Percentiles rank a stretch among this genome's conserved stretches.
These are phyloP conservation scores for Tamias sibiricus DNA, from an alignment of 2,113 vertebrate genomes.

Conservation along the genomic window DNA sequence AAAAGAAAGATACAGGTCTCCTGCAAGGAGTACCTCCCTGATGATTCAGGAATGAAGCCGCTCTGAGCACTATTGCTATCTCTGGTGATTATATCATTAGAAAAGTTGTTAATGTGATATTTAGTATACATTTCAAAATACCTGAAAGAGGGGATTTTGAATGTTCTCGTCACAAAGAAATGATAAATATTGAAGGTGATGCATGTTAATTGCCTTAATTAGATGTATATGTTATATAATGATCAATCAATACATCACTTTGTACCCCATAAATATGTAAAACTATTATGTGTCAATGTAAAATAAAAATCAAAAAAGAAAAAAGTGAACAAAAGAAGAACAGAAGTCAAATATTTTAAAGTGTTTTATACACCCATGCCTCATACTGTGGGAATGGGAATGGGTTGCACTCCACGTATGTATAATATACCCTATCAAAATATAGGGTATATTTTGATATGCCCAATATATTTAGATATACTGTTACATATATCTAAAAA, in stretches of 20 bases:
- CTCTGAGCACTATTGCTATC: background rate
- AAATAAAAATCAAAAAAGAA: background rate
- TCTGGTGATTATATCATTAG: background rate
- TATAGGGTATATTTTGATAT: too few species aligned
- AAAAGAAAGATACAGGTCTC: background rate
- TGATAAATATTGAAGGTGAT: background rate
- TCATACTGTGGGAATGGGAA: background rate
- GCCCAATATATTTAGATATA: too few species aligned
- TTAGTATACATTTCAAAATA: background rate
- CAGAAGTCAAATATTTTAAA: background rate
- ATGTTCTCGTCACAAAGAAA: background rate
- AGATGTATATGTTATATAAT: background rate
- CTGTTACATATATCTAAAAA: too few species aligned
- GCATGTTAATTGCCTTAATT: background rate
- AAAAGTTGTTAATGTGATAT: too few species aligned
- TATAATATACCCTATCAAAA: too few species aligned
- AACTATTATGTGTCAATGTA: background rate
- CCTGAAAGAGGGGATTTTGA: background rate
- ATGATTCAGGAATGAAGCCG: background rate
- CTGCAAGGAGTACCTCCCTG: background rate
- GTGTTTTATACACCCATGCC: background rate
- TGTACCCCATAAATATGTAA: background rate
- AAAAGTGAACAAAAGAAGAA: background rate
- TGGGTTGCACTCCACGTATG: too few species aligned
- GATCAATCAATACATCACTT: background rate